Base-by-base conservation (phyloP, 2,113 vertebrate species). In the Scomber japonicus region DNA sequence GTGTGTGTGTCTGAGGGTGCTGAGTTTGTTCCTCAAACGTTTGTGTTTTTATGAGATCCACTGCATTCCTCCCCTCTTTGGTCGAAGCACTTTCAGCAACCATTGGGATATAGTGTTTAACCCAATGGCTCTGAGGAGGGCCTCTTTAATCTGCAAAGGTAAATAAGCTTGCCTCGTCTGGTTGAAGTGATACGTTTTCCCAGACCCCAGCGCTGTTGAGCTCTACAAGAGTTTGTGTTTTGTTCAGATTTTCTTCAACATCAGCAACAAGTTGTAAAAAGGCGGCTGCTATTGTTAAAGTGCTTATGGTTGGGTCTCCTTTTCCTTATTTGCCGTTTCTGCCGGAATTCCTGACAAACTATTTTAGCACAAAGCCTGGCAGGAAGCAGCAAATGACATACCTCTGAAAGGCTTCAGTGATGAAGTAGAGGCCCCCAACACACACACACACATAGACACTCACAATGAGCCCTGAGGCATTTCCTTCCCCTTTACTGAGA, bases 41-140 rank as follows among this genome's bases (percentile, higher is more conserved):
- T 91, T 87, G 83, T 90, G 85, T 92, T 90, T 94, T 91, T 79
- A 92, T 66, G 85, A 88, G 85, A 85, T 88, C 85, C 89, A 80
- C 81, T n/a, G 49, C 89, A 90, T 92, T 94, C 91, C 90, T 80
- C 62, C 11, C 11, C 45, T 85, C 80, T 86, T 71, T 75, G 64
- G 79, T 70, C 78, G 46, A 88, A 83, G 57, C 57, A 10, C 70
- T 79, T 66, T 17, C 48, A 85, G 62, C 77, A 17, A 49, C 92
- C 90, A 86, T 74, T 84, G 72, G 72, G 90, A 89, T 63, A 19
- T 48, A 1, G 66, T 84, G 87, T 89, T 88, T 80, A 87, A 85
- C 64, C 64, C 45, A 15, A 75, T 35, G 75, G 59, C 73, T 67
- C 56, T 3, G 62, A 72, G 49, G 51, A 71, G 75, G 88, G 81